These are phyloP conservation scores for Tursiops truncatus DNA, from an alignment of 2,113 vertebrate genomes.

Conservation along the genomic window DNA sequence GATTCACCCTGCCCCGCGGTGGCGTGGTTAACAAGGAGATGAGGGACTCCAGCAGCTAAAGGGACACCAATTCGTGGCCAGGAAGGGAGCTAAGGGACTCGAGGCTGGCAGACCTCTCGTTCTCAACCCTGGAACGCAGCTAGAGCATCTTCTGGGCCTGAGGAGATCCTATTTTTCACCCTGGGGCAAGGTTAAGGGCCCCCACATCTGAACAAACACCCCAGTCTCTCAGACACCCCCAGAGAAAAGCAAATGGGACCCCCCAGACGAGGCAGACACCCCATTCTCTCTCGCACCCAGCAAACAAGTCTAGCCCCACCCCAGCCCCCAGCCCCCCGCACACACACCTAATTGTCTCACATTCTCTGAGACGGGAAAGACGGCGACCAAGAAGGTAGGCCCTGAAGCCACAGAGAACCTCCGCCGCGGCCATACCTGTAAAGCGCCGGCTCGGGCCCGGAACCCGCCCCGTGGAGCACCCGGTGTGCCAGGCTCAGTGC, in stretches of 20 bases:
- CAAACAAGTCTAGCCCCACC: neutral
- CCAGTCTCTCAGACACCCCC: neutral
- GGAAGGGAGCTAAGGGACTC: neutral
- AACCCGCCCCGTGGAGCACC: constrained; percentile 78
- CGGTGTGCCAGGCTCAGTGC: constrained; percentile 87
- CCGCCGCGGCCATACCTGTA: constrained; percentile 83
- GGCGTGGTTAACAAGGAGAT: neutral
- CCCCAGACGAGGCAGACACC: neutral
- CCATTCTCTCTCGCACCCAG: neutral
- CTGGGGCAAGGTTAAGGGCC: neutral
- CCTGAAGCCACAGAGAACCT: neutral
- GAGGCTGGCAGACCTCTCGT: neutral
- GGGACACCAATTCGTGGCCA: neutral
- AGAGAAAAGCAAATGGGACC: neutral
- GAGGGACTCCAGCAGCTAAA: neutral
- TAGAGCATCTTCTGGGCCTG: neutral
- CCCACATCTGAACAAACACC: neutral
- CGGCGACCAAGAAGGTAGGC: neutral
- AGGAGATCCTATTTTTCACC: neutral
- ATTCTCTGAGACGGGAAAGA: neutral
- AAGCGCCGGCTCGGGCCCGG: constrained; percentile 77
- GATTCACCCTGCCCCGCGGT: neutral
- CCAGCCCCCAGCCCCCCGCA: too few species aligned
- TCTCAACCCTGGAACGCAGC: neutral
- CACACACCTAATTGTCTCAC: neutral